Percentiles rank a stretch among this genome's conserved stretches.
Conservation (phyloP, 2,797 vertebrate genomes). For the Menidia menidia region DNA sequence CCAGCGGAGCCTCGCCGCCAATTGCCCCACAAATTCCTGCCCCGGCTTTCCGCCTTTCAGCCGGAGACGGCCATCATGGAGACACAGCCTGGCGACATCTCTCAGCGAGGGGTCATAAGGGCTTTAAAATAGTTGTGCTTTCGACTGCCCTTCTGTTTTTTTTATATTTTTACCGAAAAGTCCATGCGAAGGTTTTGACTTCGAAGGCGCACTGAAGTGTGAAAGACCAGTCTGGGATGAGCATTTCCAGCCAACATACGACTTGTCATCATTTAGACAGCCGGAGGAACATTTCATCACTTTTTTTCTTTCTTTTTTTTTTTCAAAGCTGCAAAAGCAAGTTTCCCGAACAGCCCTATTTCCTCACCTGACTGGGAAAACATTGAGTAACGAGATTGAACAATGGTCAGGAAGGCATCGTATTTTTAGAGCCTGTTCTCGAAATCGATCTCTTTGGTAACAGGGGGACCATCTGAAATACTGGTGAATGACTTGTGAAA, state of each 20-base stretch:
- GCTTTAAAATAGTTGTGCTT: slow-evolving; percentile 26
- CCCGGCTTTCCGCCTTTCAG: slow-evolving; percentile 47
- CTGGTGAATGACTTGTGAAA: slow-evolving; percentile 78
- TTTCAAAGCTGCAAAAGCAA: not conserved
- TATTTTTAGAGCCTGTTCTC: slow-evolving; percentile 70
- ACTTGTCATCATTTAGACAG: slow-evolving; percentile 3
- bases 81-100: slow-evolving; percentile 30
- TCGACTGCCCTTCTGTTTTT: not conserved
- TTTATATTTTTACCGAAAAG: not conserved
- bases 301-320: not conserved
- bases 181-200: slow-evolving; percentile 17
- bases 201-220: slow-evolving; percentile 1
- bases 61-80: slow-evolving; percentile 47
- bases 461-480: slow-evolving; percentile 67
- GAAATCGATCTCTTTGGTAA: slow-evolving; percentile 68
- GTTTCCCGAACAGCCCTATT: slow-evolving; percentile 11
- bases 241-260: not conserved
- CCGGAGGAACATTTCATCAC: slow-evolving; percentile 3
- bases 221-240: not conserved
- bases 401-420: not conserved
- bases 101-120: slow-evolving; percentile 39
- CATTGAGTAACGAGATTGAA: slow-evolving; percentile 29
- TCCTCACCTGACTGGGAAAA: slow-evolving; percentile 25
- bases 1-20: slow-evolving; percentile 49
- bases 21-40: slow-evolving; percentile 60